Percentiles rank a stretch among this genome's conserved stretches.
These are phyloP conservation scores for Neostethus bicornis DNA, from an alignment of 2,797 vertebrate genomes.

Conservation along the genomic window DNA sequence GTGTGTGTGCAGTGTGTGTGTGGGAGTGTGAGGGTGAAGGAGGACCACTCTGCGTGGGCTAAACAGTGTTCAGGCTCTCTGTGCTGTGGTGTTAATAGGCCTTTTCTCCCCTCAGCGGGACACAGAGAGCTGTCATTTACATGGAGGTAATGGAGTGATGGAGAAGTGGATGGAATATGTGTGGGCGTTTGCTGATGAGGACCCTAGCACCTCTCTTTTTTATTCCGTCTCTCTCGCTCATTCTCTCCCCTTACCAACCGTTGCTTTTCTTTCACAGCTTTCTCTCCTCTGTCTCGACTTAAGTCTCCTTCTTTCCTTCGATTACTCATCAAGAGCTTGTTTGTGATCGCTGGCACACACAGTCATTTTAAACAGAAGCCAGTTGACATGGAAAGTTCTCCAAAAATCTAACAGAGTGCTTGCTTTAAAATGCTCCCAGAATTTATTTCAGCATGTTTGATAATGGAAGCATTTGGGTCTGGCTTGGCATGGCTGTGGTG, in stretches of 20 bases:
- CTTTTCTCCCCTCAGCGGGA: slow-evolving; percentile 77
- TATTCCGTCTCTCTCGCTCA: slow-evolving; percentile 31
- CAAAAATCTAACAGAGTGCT: slow-evolving; percentile 4
- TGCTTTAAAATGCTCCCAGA: slow-evolving; percentile 35
- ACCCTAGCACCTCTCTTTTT: slow-evolving; percentile 62
- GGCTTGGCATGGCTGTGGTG: slow-evolving; percentile 43
- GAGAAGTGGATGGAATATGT: slow-evolving; percentile 77
- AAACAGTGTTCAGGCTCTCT: slow-evolving; percentile 72
- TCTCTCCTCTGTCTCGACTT: slow-evolving; percentile 22
- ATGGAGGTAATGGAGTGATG: slow-evolving; percentile 79
- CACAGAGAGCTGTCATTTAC: slow-evolving; percentile 79
- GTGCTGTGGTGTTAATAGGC: slow-evolving; percentile 74
- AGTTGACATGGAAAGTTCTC: slow-evolving; percentile 27
- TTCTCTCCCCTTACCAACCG: slow-evolving; percentile 26
- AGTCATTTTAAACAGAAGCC: slow-evolving; percentile 19
- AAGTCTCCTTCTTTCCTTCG: slow-evolving; percentile 19
- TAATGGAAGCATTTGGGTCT: slow-evolving; percentile 31
- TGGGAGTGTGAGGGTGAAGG: slow-evolving; percentile 76
- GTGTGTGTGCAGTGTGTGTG: slow-evolving; percentile 44
- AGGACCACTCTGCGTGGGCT: slow-evolving; percentile 76
- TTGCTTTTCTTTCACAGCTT: slow-evolving; percentile 34
- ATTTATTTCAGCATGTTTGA: slow-evolving; percentile 38
- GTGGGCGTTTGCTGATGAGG: slow-evolving; percentile 73
- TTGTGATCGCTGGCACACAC: slow-evolving; percentile 21
- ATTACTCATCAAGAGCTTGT: slow-evolving; percentile 34